Evolutionary conservation across 2,797 vertebrate genomes (phyloP).

Genomic region (Chelonia mydas): DNA sequence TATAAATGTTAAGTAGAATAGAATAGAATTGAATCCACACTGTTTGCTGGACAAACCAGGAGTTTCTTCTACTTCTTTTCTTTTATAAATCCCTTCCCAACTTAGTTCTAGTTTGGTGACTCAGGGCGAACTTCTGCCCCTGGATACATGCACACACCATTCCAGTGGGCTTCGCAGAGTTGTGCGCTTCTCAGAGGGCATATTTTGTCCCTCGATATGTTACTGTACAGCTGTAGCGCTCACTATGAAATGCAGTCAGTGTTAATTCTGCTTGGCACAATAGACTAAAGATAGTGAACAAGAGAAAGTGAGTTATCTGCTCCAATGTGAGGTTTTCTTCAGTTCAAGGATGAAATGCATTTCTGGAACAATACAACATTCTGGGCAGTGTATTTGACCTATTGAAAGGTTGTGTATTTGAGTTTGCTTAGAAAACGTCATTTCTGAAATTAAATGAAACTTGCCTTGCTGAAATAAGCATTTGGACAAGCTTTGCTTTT

Average conservation of each 20-base stretch:
- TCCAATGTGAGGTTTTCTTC: conserved; percentile 44
- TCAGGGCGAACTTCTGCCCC: not conserved
- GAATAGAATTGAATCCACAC: not conserved
- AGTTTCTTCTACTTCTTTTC: not conserved
- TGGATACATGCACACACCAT: not conserved
- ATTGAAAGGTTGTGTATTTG: conserved; percentile 71
- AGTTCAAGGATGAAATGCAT: conserved; percentile 48
- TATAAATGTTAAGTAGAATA: not conserved
- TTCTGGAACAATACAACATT: conserved; percentile 58
- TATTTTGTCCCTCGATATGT: conserved; percentile 45
- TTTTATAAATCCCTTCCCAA: conserved; percentile 24
- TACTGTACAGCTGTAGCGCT: conserved; percentile 27
- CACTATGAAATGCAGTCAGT: conserved; percentile 22
- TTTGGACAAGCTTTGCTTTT: conserved; percentile 78
- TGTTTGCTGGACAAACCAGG: conserved; percentile 17
- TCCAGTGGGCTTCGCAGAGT: not conserved
- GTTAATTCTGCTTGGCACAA: conserved; percentile 55
- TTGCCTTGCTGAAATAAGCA: conserved; percentile 77
- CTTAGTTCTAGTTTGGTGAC: conserved; percentile 34
- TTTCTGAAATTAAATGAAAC: conserved; percentile 69
- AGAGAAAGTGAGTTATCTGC: conserved; percentile 38
- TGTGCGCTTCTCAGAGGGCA: conserved; percentile 24
- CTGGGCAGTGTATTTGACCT: conserved; percentile 60
- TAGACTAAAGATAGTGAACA: conserved; percentile 57
- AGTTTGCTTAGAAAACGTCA: conserved; percentile 67